Base-by-base conservation (phyloP, 2,888 invertebrate genomes). In the Mesorhabditis sp. region DNA sequence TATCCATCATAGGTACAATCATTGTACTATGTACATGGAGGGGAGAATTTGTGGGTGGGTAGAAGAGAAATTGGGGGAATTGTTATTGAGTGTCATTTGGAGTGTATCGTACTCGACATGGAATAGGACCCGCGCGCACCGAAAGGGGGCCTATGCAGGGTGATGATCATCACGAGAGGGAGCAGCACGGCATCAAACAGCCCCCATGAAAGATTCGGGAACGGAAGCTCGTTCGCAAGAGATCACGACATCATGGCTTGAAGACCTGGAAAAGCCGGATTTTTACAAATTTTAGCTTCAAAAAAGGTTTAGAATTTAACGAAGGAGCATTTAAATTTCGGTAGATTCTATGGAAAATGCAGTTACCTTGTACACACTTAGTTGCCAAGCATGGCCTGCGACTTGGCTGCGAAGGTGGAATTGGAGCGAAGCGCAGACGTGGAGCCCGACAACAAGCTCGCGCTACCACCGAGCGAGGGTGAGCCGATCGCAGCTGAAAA, bases 71-170 rank as follows among this genome's bases (percentile, higher is more conserved):
- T 13, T 50, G 58, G n/a, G 10, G 2, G 58, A 50, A 50, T 50
- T 13, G n/a, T 13, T 13, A 50, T 50, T 13, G 7, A 50, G n/a
- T 50, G n/a, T 13, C 58, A 50, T 13, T 13, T 50, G 58, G 58
- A 50, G 58, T 50, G 58, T 50, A 50, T 13, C 10, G 58, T 50
- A 50, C 63, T 7, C 63, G 63, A 62, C 63, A 62, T 62, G 63
- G 28, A 62, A 62, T n/a, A 62, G 41, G 15, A 41, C 6, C 6
- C 28, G 6, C 63, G 63, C 63, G 63, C 63, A 62, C 15, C 7
- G 41, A 7, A 15, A 7, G 13, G 41, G n/a, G 58, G 58, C 28
- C n/a, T 13, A 10, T 50, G 58, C 58, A 50, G n/a, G 58, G 58
- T 10, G 58, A 50, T n/a, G n/a, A 50, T 28, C 28, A 50, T 50